phyloP scores from a whole-genome alignment of 2,888 invertebrate genomes.

The Icerya purchasi region DNA sequence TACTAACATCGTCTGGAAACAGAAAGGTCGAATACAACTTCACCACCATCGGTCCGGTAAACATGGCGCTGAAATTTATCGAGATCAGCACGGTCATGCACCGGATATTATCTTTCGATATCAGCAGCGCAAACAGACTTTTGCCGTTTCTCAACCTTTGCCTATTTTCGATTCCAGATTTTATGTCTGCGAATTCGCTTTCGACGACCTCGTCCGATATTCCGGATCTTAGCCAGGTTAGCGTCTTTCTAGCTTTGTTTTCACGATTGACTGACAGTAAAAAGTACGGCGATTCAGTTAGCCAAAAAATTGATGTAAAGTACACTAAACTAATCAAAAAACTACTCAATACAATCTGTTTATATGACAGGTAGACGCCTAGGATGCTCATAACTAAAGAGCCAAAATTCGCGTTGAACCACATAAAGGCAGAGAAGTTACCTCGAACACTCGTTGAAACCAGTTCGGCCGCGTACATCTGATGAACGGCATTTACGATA shows the following conservation, averaged over 20 bases:
- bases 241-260: constrained; percentile 4
- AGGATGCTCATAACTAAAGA: constrained; percentile 14
- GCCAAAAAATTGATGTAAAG: not conserved
- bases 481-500: constrained; percentile 19
- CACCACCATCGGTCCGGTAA: not conserved
- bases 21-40: not conserved
- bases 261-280: not conserved
- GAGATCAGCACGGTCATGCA: not conserved
- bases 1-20: not conserved
- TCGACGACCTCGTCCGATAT: not conserved
- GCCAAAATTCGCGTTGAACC: not conserved
- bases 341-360: not conserved
- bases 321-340: not conserved
- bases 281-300: constrained; percentile 9
- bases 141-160: not conserved
- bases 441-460: constrained; percentile 18
- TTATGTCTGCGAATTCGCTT: not conserved
- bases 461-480: constrained; percentile 20
- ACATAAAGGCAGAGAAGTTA: constrained; percentile 16
- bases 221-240: not conserved
- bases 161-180: not conserved
- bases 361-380: constrained; percentile 23
- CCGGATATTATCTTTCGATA: not conserved
- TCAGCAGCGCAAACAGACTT: not conserved
- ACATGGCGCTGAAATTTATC: not conserved